Percentiles rank a stretch among this genome's conserved stretches.
phyloP scores from a whole-genome alignment of 1,140 invertebrate genomes.

The Bombus balteatus region DNA sequence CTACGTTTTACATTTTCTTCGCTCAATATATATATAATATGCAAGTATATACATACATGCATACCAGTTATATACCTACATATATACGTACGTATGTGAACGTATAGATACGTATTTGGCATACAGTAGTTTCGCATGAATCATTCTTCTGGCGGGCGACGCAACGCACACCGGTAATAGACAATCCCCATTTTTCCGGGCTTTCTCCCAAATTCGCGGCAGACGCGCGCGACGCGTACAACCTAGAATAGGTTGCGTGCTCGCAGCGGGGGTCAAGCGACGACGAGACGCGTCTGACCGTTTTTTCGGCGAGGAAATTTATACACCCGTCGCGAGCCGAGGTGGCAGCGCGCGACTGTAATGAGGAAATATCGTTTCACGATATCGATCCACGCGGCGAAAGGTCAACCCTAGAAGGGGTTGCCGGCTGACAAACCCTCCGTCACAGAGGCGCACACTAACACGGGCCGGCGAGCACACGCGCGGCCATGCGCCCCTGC shows the following conservation, averaged over 20 bases:
- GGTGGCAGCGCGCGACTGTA: constrained; percentile 53
- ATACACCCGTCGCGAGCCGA: constrained; percentile 27
- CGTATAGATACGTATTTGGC: not conserved
- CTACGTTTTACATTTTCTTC: not conserved
- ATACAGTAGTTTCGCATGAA: constrained; percentile 26
- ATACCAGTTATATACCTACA: not conserved
- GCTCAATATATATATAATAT: not conserved
- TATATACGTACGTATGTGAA: too few relatives aligned
- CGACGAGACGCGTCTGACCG: constrained; percentile 7
- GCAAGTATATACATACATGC: too few relatives aligned
- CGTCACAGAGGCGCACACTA: constrained; percentile 7
- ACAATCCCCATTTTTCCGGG: constrained; percentile 23
- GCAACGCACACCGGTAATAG: constrained; percentile 13
- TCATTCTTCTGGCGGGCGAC: constrained; percentile 18
- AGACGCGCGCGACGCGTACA: not conserved
- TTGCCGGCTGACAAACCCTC: constrained; percentile 65
- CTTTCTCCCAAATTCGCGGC: not conserved
- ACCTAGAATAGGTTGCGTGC: not conserved
- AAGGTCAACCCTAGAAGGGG: constrained; percentile 66
- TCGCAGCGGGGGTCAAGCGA: not conserved
- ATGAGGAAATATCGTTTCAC: constrained; percentile 69
- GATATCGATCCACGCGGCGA: constrained; percentile 66
- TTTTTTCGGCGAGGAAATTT: constrained; percentile 57
- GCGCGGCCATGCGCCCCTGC: not conserved
- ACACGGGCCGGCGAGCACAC: not conserved